phyloP scores from a whole-genome alignment of 2,888 invertebrate genomes.

The Drosophila peninsularis region DNA sequence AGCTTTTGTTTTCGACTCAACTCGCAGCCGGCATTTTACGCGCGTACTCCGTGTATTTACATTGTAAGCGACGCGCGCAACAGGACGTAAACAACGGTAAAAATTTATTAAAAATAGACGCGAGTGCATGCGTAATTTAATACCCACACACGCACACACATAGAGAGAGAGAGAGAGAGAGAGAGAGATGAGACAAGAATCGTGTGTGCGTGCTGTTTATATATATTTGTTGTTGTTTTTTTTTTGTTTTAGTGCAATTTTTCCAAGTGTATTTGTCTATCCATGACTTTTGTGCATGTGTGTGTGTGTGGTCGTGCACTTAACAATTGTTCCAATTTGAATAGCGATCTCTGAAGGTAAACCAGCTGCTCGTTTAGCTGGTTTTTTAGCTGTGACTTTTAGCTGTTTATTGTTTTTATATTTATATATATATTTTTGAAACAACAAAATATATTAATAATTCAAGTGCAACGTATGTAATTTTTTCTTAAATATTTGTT shows the following conservation, averaged over 20 bases:
- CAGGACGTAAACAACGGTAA: slow-evolving; percentile 62
- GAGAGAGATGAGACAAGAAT: slow-evolving; percentile 10
- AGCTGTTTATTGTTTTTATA: slow-evolving; percentile 26
- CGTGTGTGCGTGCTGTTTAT: slow-evolving; percentile 31
- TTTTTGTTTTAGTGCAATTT: slow-evolving; percentile 47
- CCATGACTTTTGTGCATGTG: slow-evolving; percentile 5
- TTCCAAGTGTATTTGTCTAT: slow-evolving; percentile 24
- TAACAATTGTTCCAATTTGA: slow-evolving; percentile 52
- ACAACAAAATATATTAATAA: not conserved
- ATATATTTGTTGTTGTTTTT: slow-evolving; percentile 11
- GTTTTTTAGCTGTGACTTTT: slow-evolving; percentile 30
- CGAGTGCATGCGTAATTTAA: slow-evolving; percentile 45
- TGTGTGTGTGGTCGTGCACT: slow-evolving; percentile 13
- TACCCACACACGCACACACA: slow-evolving; percentile 22
- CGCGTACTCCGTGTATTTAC: slow-evolving; percentile 43
- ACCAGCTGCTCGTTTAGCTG: slow-evolving; percentile 48
- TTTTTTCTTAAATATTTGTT: slow-evolving; percentile 20
- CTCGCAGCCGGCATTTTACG: slow-evolving; percentile 60
- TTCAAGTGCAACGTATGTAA: slow-evolving; percentile 61
- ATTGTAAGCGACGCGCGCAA: slow-evolving; percentile 60
- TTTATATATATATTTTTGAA: not conserved
- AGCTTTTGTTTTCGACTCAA: slow-evolving; percentile 18
- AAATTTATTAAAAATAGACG: slow-evolving; percentile 50
- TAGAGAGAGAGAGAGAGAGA: not conserved
- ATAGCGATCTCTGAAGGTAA: slow-evolving; percentile 50